Evolutionary conservation across 2,888 invertebrate genomes (phyloP).

Genomic region (Cremastinae sp.): DNA sequence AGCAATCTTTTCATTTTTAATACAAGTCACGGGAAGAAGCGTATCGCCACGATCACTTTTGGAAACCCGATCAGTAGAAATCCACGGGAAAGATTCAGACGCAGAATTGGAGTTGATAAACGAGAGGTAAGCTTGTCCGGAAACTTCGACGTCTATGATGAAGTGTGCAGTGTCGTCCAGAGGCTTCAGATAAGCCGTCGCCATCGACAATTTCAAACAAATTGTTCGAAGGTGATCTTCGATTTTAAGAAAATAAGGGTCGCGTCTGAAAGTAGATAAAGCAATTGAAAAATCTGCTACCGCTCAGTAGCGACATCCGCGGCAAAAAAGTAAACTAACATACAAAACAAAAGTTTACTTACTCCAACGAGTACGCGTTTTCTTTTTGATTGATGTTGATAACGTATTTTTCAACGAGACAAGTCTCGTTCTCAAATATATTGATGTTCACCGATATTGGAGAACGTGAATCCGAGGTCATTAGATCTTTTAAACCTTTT

Average conservation of each 20-base stretch:
- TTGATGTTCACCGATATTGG: slow-evolving; percentile 81
- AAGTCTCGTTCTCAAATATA: slow-evolving; percentile 80
- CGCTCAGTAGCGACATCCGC: slow-evolving; percentile 3
- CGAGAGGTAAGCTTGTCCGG: slow-evolving; percentile 82
- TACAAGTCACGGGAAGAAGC: slow-evolving; percentile 80
- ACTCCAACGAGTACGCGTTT: slow-evolving; percentile 68
- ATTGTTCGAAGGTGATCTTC: slow-evolving; percentile 84
- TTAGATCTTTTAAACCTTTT: slow-evolving; percentile 70
- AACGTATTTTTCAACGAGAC: slow-evolving; percentile 80
- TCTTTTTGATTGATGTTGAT: slow-evolving; percentile 78
- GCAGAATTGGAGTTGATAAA: slow-evolving; percentile 82
- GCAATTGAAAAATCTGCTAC: slow-evolving; percentile 32
- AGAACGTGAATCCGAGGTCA: slow-evolving; percentile 80
- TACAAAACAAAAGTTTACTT: slow-evolving; percentile 54
- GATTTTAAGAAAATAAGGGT: slow-evolving; percentile 84
- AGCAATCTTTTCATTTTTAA: slow-evolving; percentile 78
- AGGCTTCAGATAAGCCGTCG: slow-evolving; percentile 80
- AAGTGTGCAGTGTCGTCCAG: slow-evolving; percentile 83
- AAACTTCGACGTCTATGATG: slow-evolving; percentile 83
- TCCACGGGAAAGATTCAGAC: slow-evolving; percentile 82
- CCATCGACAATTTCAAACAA: slow-evolving; percentile 82
- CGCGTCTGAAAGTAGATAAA: slow-evolving; percentile 73
- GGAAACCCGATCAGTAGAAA: slow-evolving; percentile 73
- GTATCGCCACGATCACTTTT: slow-evolving; percentile 58
- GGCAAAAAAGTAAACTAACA: too few relatives aligned